Evolutionary conservation across 2,797 vertebrate genomes (phyloP).

Genomic region (Oreonectes daqikongensis): DNA sequence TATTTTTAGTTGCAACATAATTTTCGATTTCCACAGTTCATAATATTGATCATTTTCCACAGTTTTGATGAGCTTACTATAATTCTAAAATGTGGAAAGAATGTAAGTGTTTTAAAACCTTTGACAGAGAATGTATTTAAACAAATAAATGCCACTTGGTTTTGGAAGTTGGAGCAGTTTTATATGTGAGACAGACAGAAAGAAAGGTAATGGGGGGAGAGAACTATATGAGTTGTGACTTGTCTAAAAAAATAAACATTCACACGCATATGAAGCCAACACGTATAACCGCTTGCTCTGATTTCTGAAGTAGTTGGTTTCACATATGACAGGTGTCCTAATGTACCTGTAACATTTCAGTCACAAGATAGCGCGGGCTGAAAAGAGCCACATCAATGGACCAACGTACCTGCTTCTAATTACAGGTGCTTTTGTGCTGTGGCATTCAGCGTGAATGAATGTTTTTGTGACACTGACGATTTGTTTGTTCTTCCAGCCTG

Average conservation of each 20-base stretch:
- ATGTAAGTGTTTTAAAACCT: no score
- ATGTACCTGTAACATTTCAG: neutral
- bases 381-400: neutral
- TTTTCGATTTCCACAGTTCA: no score
- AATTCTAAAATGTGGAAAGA: neutral
- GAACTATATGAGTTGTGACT: constrained; percentile 1
- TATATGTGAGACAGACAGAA: neutral
- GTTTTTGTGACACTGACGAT: constrained; percentile 44
- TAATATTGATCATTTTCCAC: no score
- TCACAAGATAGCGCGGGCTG: neutral
- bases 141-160: no score
- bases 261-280: neutral
- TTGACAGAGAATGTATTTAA: no score
- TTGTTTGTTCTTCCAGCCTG: constrained; percentile 33
- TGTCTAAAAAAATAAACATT: neutral
- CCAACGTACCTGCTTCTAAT: constrained; percentile 15
- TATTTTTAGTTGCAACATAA: no score
- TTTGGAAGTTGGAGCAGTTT: neutral
- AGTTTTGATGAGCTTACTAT: no score
- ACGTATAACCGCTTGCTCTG: neutral
- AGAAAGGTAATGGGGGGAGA: neutral
- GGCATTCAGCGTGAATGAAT: constrained; percentile 16
- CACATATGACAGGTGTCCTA: neutral
- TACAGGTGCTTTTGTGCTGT: constrained; percentile 29
- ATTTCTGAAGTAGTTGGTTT: neutral